Evolutionary conservation across 2,888 invertebrate genomes (phyloP), one percentile per base, ranked within the genome.

Genomic region (Lepidonotus clava): DNA sequence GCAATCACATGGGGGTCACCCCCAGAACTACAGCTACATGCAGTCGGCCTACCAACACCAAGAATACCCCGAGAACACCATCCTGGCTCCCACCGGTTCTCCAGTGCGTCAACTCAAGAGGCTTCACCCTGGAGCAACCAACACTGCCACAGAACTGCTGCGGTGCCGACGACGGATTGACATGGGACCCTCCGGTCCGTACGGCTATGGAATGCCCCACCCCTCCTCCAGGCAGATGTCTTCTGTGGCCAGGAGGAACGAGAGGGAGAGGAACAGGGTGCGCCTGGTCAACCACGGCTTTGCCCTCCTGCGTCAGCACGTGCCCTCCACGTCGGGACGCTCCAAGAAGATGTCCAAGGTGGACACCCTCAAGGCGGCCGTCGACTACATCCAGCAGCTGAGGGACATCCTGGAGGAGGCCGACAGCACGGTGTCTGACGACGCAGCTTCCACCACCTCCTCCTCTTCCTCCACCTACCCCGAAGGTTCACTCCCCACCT

Each of bases 251-350:
- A 95, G 98, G 86, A 96, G 98, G 91, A 98, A 98, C 94, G 98
- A 98, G 38, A 96, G 98, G 56, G 98, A 98, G 94, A 95, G 98
- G 91, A 98, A 98, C 93, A 96, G 98, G 90, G 98, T 98, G 91
- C 98, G 98, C 94, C 98, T 98, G 90, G 93, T 94, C n/a, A 94
- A 94, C 87, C 87, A 91, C 85, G 93, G 93, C 21, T 94, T 94
- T 87, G 93, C 93, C 67, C 91, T 92, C 0, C 89, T 94, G 40
- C 87, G 93, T 28, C 92, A 93, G 87, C 93, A 93, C 89, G 92
- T 94, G 4, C 94, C 94, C 11, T 88, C 87, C 41, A 67, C 86
- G 6, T 56, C 86, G 11, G 91, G 91, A 86, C 92, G 93, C 87
- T 92, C 93, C 87, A 93, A 93, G 89, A 93, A 93, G 89, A 91